Evolutionary conservation across 2,113 vertebrate species (phyloP).

Genomic region (Calyptommatus sinebrachiatus): DNA sequence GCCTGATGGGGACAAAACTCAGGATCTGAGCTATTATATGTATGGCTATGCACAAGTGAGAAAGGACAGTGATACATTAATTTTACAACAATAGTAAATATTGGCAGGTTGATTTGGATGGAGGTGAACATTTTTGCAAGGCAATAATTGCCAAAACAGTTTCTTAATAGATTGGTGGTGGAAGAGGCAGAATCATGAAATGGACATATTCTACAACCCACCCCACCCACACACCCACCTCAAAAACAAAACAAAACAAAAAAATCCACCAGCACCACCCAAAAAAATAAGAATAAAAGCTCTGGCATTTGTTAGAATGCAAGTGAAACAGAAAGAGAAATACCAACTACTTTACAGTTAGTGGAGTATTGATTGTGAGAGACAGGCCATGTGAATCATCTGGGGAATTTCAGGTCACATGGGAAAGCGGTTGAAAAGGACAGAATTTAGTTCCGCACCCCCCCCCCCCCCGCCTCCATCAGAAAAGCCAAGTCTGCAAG

Average conservation of each 20-base stretch:
- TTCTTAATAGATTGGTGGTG: conserved; percentile 13
- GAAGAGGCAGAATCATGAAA: conserved; percentile 20
- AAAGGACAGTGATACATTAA: background rate
- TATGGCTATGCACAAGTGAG: background rate
- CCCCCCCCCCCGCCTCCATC: background rate
- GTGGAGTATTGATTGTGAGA: conserved; percentile 27
- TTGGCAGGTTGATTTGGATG: conserved; percentile 14
- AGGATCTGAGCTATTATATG: conserved; percentile 6
- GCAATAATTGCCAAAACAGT: conserved; percentile 23
- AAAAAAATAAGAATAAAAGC: background rate
- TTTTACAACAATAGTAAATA: conserved; percentile 19
- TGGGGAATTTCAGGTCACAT: conserved; percentile 28
- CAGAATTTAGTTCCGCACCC: rapidly evolving
- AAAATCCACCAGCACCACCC: no score
- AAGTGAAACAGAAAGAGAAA: conserved; percentile 1
- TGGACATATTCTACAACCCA: background rate
- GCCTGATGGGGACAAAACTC: background rate
- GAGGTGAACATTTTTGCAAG: conserved; percentile 26
- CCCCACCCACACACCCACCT: no score
- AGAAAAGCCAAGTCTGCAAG: conserved; percentile 31
- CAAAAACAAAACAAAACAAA: no score
- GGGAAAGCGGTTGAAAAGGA: conserved; percentile 24
- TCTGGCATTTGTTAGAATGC: conserved; percentile 17
- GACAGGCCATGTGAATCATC: conserved; percentile 6
- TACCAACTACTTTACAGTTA: background rate